Base-by-base conservation (phyloP, 2,797 vertebrate species). In the Poecilia wingei region DNA sequence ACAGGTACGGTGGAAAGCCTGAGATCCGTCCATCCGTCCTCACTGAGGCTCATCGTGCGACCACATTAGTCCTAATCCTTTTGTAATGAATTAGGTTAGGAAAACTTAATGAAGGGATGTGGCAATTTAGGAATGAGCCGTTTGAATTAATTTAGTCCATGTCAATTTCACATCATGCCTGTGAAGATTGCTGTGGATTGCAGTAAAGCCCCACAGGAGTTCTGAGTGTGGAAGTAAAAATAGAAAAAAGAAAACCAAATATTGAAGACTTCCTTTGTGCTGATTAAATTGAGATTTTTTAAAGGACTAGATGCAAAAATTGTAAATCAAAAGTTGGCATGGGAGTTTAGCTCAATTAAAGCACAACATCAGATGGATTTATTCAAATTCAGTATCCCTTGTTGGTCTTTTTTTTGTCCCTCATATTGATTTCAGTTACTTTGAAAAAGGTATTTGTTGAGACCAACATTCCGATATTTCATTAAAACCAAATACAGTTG, bases 1-100 rank as follows among this genome's bases (percentile, higher is more conserved):
- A 96, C 96, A 95, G 95, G 95, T 96, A 88, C 12, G 12, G 12
- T 10, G 51, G 10, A 3, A 31, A 25, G 28, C 41, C 39, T 39
- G 45, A 61, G 77, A 66, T 46, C 53, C 41, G 7, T 41, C 41
- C 41, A 68, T 5, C 39, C 39, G 70, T 72, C 43, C 22, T 46
- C 51, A 74, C 51, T 78, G 3, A 76, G 51, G 51, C 51, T 76
- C 45, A 31, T 53, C 59, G 55, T 22, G 55, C 18, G 28, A 22
- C 28, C 31, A 49, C 39, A 57, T 75, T 74, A 71, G 31, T 51
- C 31, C 49, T 77, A 20, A 64, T 72, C 33, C 31, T 6, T 7
- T 66, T 9, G 10, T 46, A 69, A 81, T 76, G 6, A 77, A 75
- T 83, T 41, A 71, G 47, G 6, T 74, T 76, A 59, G 76, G 43